Base-by-base conservation (phyloP, 2,797 vertebrate genomes). In the Liparis tanakae region DNA sequence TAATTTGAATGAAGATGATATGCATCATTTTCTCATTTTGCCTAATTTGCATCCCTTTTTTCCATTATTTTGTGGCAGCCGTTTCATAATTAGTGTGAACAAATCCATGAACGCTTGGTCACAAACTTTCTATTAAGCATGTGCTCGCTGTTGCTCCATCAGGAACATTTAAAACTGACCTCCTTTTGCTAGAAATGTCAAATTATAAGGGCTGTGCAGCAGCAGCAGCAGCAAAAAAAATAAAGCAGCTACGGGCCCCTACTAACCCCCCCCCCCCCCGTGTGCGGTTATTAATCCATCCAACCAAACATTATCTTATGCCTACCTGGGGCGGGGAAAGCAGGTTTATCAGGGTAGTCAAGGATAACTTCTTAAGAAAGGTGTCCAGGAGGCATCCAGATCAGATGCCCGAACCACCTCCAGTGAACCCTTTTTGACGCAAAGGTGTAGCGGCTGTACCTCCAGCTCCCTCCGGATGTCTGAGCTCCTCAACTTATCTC, bases 21-120 rank as follows among this genome's bases (percentile, higher is more conserved):
- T 48, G 20, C 79, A 81, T 86, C 73, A 70, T 84, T 88, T 88
- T 85, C 78, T 77, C 72, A 87, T 81, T 87, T 72, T 34, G 17
- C 64, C 41, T 79, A 48, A 80, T 85, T 86, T 82, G 67, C 78
- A 73, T 71, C 6, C 33, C 14, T 30, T 43, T 66, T 64, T 67
- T 59, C 75, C 60, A 65, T 83, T 60, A 74, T 72, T 78, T 62
- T 53, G 39, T 64, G 37, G 63, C 74, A 44, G 61, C 55, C 17
- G 46, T 85, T 79, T 77, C 53, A 14, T 81, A 65, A 78, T 67
- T 72, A 68, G 67, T 70, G 9, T 20, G 17, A 73, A 61, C 55
- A 64, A 64, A 83, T 82, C 82, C 46, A 64, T 50, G 18, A 71
- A 44, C 2, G 3, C 14, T 1, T 43, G 34, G 44, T 79, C 67